phyloP scores from a whole-genome alignment of 2,888 invertebrate species.

The Hylaea fasciaria region DNA sequence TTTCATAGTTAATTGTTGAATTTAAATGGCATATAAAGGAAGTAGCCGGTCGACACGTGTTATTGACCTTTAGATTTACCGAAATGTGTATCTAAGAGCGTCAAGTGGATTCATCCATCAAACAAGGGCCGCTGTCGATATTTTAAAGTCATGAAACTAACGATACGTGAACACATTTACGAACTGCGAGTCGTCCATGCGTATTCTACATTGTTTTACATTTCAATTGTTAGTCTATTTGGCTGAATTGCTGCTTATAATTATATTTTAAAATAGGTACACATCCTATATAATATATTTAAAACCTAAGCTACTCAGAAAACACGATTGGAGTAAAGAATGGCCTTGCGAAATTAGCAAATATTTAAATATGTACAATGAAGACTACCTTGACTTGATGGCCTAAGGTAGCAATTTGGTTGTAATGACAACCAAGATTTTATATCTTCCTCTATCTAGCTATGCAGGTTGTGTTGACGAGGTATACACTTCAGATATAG shows the following conservation, averaged over 20 bases:
- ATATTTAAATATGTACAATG: slow-evolving; percentile 67
- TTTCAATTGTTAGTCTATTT: slow-evolving; percentile 34
- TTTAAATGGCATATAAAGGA: slow-evolving; percentile 65
- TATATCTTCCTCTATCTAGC: slow-evolving; percentile 51
- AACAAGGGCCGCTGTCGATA: slow-evolving; percentile 25
- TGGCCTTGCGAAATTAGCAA: slow-evolving; percentile 69
- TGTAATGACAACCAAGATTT: slow-evolving; percentile 55
- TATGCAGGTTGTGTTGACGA: slow-evolving; percentile 37
- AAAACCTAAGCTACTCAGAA: slow-evolving; percentile 42
- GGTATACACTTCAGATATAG: slow-evolving; percentile 40
- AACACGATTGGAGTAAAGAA: slow-evolving; percentile 52
- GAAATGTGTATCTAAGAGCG: slow-evolving; percentile 45
- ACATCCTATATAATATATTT: too few relatives aligned
- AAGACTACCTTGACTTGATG: slow-evolving; percentile 67
- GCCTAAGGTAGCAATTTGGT: slow-evolving; percentile 58
- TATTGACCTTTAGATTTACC: slow-evolving; percentile 62
- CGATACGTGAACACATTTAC: slow-evolving; percentile 7
- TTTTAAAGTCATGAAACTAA: slow-evolving; percentile 14
- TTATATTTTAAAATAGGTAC: slow-evolving; percentile 43
- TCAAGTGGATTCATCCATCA: slow-evolving; percentile 30
- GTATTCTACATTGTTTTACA: slow-evolving; percentile 35
- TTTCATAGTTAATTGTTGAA: slow-evolving; percentile 75
- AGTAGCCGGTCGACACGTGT: slow-evolving; percentile 54
- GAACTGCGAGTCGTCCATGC: neutral
- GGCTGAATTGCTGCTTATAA: slow-evolving; percentile 33